Evolutionary conservation across 1,140 invertebrate genomes (phyloP).

Genomic region (Patella vulgata): DNA sequence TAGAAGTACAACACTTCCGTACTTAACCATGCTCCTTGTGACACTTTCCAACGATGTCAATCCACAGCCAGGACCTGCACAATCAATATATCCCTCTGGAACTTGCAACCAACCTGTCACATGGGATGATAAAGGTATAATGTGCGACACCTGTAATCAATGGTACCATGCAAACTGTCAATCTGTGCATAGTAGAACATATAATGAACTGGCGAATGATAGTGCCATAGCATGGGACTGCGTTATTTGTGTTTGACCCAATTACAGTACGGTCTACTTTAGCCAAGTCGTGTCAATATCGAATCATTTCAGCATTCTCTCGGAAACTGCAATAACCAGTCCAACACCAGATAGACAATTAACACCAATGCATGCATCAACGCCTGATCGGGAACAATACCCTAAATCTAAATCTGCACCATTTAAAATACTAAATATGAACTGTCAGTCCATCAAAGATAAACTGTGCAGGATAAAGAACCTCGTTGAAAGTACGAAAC

Average conservation of each 20-base stretch:
- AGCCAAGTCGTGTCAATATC: conserved; percentile 1
- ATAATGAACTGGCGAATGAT: conserved; percentile 10
- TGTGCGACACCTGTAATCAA: conserved; percentile 32
- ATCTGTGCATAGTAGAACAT: conserved; percentile 24
- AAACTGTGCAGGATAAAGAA: conserved; percentile 26
- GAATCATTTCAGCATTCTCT: conserved; percentile 13
- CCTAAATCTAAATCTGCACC: conserved; percentile 12
- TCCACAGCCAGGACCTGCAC: not conserved
- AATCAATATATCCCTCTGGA: conserved; percentile 17
- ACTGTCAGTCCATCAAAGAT: conserved; percentile 26
- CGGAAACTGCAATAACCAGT: conserved; percentile 9
- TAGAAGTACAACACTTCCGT: no score
- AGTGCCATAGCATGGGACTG: conserved; percentile 12
- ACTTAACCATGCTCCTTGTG: no score
- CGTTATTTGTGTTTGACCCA: conserved; percentile 27
- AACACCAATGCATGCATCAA: conserved; percentile 25
- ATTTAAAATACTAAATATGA: conserved; percentile 28
- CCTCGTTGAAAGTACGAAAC: conserved; percentile 7
- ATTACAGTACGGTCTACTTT: conserved; percentile 17
- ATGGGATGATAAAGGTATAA: conserved; percentile 25
- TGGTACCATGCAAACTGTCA: conserved; percentile 34
- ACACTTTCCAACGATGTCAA: not conserved
- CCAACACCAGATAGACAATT: not conserved
- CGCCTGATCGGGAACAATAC: conserved; percentile 15
- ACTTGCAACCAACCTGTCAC: conserved; percentile 28